Percentiles rank a stretch among this genome's conserved stretches.
These are phyloP conservation scores for Gastrophryne carolinensis DNA, from an alignment of 2,797 vertebrate species.

Conservation along the genomic window DNA sequence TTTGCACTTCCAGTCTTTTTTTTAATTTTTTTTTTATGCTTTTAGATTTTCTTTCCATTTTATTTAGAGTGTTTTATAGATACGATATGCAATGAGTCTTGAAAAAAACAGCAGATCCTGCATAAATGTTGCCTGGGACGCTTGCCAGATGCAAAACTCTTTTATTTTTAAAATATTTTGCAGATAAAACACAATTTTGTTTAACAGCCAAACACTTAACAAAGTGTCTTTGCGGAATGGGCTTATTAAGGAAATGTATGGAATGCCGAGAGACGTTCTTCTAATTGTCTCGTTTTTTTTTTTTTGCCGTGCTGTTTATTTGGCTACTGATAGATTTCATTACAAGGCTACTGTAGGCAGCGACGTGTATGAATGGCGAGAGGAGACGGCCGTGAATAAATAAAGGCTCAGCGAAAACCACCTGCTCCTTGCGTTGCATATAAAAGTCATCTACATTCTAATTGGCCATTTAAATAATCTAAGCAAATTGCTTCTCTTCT, in stretches of 20 bases:
- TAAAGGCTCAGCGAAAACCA: slow-evolving; percentile 16
- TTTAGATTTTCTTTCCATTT: slow-evolving; percentile 6
- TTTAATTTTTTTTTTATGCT: slow-evolving; percentile 15
- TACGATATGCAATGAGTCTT: slow-evolving; percentile 30
- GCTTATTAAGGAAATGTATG: slow-evolving; percentile 30
- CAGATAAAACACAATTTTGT: slow-evolving; percentile 36
- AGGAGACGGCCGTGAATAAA: slow-evolving; percentile 12
- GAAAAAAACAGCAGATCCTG: slow-evolving; percentile 31
- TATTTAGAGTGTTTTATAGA: slow-evolving; percentile 40
- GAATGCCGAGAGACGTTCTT: slow-evolving; percentile 9
- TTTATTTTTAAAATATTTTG: slow-evolving; percentile 40
- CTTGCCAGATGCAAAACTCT: slow-evolving; percentile 37
- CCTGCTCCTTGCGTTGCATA: background rate
- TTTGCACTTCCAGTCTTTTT: slow-evolving; percentile 1
- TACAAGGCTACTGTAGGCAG: slow-evolving; percentile 13
- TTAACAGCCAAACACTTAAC: slow-evolving; percentile 35
- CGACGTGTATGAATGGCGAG: background rate
- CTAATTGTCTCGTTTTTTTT: slow-evolving; percentile 27
- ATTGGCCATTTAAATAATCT: background rate
- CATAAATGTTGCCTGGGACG: slow-evolving; percentile 44
- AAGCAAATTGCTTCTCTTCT: background rate
- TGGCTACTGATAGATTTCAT: slow-evolving; percentile 25
- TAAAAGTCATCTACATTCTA: background rate
- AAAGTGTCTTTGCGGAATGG: slow-evolving; percentile 28
- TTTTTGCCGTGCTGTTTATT: slow-evolving; percentile 24